Evolutionary conservation across 2,888 invertebrate genomes (phyloP).

Genomic region (Lasiommata megera): DNA sequence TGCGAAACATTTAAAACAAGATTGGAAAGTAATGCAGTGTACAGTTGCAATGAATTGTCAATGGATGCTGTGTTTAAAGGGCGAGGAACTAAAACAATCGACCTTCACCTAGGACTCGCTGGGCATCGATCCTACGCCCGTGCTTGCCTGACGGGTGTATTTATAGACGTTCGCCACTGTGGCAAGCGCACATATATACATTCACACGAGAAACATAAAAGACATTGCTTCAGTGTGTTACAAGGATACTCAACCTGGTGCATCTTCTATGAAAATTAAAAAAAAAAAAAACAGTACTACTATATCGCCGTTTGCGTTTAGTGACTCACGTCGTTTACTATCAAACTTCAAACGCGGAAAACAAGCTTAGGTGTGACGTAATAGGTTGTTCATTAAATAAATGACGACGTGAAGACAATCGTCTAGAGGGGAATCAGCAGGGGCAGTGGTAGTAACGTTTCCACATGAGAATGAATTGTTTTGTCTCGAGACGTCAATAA

Average conservation of each 20-base stretch:
- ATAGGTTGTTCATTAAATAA: conserved; percentile 73
- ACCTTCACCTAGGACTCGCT: conserved; percentile 73
- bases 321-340: conserved; percentile 75
- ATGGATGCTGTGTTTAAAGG: conserved; percentile 49
- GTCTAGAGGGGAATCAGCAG: conserved; percentile 67
- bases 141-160: conserved; percentile 67
- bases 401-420: conserved; percentile 76
- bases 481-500: conserved; percentile 72
- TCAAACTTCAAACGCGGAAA: conserved; percentile 75
- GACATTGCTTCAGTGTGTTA: conserved; percentile 7
- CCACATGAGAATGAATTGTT: conserved; percentile 63
- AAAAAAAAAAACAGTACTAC: neutral
- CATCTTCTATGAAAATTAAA: conserved; percentile 3
- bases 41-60: conserved; percentile 35
- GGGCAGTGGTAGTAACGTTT: conserved; percentile 46
- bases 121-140: conserved; percentile 67
- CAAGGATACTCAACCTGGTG: conserved; percentile 15
- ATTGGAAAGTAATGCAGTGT: neutral
- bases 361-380: conserved; percentile 75
- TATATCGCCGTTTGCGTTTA: conserved; percentile 48
- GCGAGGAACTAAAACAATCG: conserved; percentile 65
- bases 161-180: conserved; percentile 61
- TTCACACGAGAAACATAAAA: conserved; percentile 19
- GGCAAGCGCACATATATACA: conserved; percentile 40
- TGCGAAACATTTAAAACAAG: neutral